Evolutionary conservation across 1,140 invertebrate species (phyloP).

Genomic region (Aculops lycopersici): DNA sequence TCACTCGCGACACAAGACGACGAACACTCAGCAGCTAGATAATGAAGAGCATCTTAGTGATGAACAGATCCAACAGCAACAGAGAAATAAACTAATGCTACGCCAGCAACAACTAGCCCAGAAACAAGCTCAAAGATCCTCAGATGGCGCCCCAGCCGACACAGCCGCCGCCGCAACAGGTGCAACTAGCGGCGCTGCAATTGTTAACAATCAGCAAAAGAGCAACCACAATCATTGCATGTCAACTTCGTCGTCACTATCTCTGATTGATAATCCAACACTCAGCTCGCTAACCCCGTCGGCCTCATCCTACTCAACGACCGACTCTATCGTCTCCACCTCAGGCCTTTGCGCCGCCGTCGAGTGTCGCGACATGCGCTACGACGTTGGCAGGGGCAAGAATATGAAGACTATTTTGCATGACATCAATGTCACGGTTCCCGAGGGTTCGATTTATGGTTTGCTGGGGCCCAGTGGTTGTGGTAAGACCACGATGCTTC

Average conservation of each 20-base stretch:
- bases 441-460: conserved; percentile 21
- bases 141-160: not conserved
- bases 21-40: not conserved
- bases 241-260: not conserved
- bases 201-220: not conserved
- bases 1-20: too few relatives aligned
- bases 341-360: too few relatives aligned
- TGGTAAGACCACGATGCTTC: conserved; percentile 49
- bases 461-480: conserved; percentile 21
- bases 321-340: too few relatives aligned
- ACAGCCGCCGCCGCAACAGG: not conserved
- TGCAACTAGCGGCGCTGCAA: not conserved
- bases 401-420: conserved; percentile 7
- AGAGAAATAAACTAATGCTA: not conserved
- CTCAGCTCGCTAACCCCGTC: not conserved
- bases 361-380: conserved; percentile 7
- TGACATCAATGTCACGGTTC: conserved; percentile 10
- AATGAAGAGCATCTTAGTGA: not conserved
- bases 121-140: not conserved
- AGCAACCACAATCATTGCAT: too few relatives aligned
- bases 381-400: conserved; percentile 10
- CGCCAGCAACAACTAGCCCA: not conserved
- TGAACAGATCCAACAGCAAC: not conserved
- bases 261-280: not conserved
- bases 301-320: not conserved